Evolutionary conservation across 2,888 invertebrate species (phyloP), one percentile per base, ranked within the genome.

Genomic region (Cosmorhoe ocellata): DNA sequence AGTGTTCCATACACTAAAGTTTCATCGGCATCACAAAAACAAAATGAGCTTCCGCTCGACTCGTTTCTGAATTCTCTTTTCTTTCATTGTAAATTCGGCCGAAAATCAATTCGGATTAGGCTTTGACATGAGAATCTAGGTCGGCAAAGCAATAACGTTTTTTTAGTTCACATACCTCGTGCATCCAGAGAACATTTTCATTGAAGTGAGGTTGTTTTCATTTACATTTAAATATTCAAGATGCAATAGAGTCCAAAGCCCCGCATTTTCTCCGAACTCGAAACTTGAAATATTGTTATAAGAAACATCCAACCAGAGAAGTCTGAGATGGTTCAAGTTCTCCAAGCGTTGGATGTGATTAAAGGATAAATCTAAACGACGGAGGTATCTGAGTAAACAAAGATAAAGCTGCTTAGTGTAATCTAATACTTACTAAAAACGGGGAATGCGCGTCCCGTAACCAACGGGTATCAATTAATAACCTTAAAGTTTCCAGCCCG

Each of bases 271-370:
- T 0, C 79, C 77, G 14, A 79, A 78, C 62, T 91, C 88, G 49
- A 83, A 91, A 43, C 71, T 80, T 2, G 85, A 84, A 62, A 92
- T 90, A 56, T 88, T 87, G 62, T 92, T 92, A 62, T 90, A 88
- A 14, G 91, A 91, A n/a, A 92, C 63, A 63, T 92, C 90, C 26
- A 92, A 65, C 84, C 92, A 91, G 30, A 88, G 63, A 10, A 93
- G 74, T 27, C 83, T 83, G 36, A 93, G 71, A 57, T 91, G 64
- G 59, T 90, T 91, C 50, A 93, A 74, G 67, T 92, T 92, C 69
- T 92, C 91, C 1, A 93, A 70, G 9, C 78, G 75, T 60, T 87
- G 82, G 43, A 93, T 92, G 51, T 91, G 80, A 67, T 93, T 93
- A 60, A 91, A 89, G 0, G 93, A 92, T 26, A 93, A 71, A 64